phyloP scores from a whole-genome alignment of 2,113 vertebrate species.

The Proteles cristata region DNA sequence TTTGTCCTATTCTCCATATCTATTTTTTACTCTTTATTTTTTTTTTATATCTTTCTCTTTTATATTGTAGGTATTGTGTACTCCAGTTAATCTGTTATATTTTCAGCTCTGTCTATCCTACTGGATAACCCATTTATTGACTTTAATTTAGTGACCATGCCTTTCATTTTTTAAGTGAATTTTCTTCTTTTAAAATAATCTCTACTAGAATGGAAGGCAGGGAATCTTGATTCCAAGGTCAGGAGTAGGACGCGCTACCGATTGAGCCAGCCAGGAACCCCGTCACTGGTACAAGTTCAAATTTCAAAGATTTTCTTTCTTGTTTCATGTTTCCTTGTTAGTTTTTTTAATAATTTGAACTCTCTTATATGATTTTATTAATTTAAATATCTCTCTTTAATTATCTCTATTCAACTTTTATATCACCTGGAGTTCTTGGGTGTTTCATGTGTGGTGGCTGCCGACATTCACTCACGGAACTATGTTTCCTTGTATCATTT shows the following conservation, averaged over 20 bases:
- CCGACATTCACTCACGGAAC: not conserved
- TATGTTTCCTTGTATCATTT: not conserved
- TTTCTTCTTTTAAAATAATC: not conserved
- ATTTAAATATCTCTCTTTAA: not conserved
- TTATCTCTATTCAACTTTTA: not conserved
- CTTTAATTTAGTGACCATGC: not conserved
- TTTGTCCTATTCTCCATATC: not conserved
- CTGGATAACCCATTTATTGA: not conserved
- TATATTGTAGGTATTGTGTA: not conserved
- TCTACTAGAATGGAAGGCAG: not conserved
- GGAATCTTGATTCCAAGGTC: not conserved
- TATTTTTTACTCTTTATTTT: not conserved
- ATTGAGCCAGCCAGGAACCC: not conserved
- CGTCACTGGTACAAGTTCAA: not conserved
- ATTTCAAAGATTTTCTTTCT: constrained; percentile 27
- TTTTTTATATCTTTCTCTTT: not conserved
- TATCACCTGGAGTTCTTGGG: not conserved
- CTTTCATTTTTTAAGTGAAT: not conserved
- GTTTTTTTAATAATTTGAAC: not conserved
- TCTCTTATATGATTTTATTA: not conserved
- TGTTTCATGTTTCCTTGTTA: not conserved
- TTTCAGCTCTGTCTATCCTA: not conserved
- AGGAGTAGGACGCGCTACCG: not conserved
- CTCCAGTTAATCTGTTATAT: not conserved
- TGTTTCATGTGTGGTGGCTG: not conserved